Conservation (phyloP, 2,797 vertebrate genomes). For the Pangasius macronema region DNA sequence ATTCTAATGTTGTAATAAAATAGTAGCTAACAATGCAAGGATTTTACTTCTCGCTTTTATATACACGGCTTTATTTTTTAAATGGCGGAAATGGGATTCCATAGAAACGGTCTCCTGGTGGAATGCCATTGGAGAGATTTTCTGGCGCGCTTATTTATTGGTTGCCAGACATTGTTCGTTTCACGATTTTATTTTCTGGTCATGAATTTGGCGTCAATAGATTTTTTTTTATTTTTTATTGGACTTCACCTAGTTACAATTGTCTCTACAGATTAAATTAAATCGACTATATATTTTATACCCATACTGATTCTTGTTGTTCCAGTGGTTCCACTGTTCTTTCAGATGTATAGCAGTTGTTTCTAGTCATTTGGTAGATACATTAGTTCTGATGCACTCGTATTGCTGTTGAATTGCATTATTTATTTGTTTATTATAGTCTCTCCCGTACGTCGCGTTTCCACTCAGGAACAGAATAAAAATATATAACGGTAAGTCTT, state of each 20-base stretch:
- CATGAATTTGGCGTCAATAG: too few species aligned
- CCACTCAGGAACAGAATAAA: too few species aligned
- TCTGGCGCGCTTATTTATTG: conserved; percentile 57
- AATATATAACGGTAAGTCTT: neutral
- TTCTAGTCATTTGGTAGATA: neutral
- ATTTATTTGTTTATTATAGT: neutral
- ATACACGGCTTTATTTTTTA: conserved; percentile 17
- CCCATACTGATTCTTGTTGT: neutral
- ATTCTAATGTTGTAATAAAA: neutral
- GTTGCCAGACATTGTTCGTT: conserved; percentile 47
- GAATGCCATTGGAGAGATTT: conserved; percentile 34
- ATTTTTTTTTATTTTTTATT: neutral
- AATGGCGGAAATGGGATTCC: conserved; percentile 25
- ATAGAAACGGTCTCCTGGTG: conserved; percentile 30
- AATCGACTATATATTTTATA: neutral
- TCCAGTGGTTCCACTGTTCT: neutral
- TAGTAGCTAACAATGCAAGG: too few species aligned
- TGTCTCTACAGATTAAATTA: neutral
- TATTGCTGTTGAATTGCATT: neutral
- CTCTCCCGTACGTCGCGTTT: neutral
- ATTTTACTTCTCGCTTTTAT: neutral
- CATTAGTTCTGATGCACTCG: too few species aligned
- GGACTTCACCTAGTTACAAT: neutral
- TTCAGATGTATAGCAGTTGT: neutral
- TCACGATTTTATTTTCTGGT: neutral